These are phyloP conservation scores for Cyanoderma ruficeps DNA, from an alignment of 2,113 vertebrate species.

Conservation along the genomic window DNA sequence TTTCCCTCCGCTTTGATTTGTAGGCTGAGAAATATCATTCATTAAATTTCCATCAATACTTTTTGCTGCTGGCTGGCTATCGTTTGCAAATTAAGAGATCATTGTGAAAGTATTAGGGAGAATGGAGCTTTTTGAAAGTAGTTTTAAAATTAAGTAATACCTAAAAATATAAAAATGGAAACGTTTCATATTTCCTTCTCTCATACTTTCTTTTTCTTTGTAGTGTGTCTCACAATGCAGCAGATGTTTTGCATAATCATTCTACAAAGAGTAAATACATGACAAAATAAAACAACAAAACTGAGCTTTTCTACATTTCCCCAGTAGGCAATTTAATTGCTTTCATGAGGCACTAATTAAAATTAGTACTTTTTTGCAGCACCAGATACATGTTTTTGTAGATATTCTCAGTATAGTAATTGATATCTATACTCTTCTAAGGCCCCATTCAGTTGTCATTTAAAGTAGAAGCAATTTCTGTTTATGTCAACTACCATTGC, in stretches of 20 bases:
- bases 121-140: not conserved
- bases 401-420: constrained; percentile 21
- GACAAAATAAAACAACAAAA: not conserved
- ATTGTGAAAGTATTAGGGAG: not conserved
- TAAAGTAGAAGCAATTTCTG: constrained; percentile 49
- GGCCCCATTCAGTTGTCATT: constrained; percentile 10
- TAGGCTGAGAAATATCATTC: not conserved
- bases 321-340: constrained; percentile 40
- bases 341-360: constrained; percentile 56
- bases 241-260: not conserved
- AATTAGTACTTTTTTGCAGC: not conserved
- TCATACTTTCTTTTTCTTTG: not conserved
- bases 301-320: not conserved
- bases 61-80: not conserved
- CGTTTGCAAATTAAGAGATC: not conserved
- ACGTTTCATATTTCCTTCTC: not conserved
- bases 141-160: not conserved
- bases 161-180: not conserved
- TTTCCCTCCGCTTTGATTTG: not conserved
- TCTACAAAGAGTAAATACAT: not conserved
- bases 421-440: constrained; percentile 7
- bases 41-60: not conserved
- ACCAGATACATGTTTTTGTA: constrained; percentile 7
- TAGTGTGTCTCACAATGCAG: not conserved
- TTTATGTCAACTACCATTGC: constrained; percentile 38